Base-by-base conservation (phyloP, 2,113 vertebrate genomes). In the Perognathus longimembris region DNA sequence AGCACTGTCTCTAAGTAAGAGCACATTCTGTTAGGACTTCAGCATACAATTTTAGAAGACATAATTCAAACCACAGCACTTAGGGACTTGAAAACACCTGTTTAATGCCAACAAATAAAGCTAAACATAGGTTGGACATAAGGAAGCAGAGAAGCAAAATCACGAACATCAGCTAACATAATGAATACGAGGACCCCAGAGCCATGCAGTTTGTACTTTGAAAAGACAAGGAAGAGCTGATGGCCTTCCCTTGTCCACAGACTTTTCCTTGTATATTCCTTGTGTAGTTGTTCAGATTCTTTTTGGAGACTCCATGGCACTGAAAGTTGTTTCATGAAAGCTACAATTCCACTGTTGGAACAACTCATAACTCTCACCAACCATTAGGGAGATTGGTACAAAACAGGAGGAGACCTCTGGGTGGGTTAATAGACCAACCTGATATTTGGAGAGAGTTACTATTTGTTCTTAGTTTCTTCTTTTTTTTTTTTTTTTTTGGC, bases 1-100 rank as follows among this genome's bases (percentile, higher is more conserved):
- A 34, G 54, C 15, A 17, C 32, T 67, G 54, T 81, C 84, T 89
- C 63, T n/a, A 77, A 87, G 74, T 38, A 83, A 89, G 26, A 32
- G 57, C 42, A 71, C 7, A 34, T 80, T 83, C 40, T 76, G 50
- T 76, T 85, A 80, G 36, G 15, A 84, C 54, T 94, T 75, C n/a
- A 42, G 26, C 42, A 88, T 80, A 61, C 9, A 11, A 17, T 5
- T 87, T 76, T 83, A n/a, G 32, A 34, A 30, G 10, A 85, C n/a
- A 78, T 15, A 61, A 32, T 78, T 78, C 42, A 73, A 94, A 85
- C 20, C 6, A 77, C 42, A 80, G 5, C 14, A 90, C 88, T 80
- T 34, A 88, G 22, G n/a, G 76, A 86, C 36, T 26, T 67, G 64
- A 36, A 86, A 82, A 75, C 1, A 91, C 7, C 6, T 81, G 12